Evolutionary conservation across 2,888 invertebrate genomes (phyloP), one percentile per base, ranked within the genome.

Genomic region (Eubasilissa splendida): DNA sequence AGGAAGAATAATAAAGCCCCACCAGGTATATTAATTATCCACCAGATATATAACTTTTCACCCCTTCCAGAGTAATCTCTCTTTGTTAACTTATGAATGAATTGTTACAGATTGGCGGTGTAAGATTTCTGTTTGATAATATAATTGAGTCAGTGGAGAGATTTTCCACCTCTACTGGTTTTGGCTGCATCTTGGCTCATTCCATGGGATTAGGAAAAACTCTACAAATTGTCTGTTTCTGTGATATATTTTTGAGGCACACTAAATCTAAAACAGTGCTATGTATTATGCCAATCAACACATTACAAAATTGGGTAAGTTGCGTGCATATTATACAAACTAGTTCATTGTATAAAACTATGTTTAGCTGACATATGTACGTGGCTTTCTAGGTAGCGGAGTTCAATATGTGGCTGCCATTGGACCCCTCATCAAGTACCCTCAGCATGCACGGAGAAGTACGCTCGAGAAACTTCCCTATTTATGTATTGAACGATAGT

Each of bases 131-230:
- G 77, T 99, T 96, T 87, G 99, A 99, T 88, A 99, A 99, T 87
- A 95, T 99, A 42, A 96, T 99, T 84, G 99, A 99, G 89, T 98
- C 97, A 31, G 92, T 96, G 66, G 95, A 95, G 82, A 92, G 97
- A 84, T 99, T 95, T 88, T 95, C 96, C 78, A 95, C 93, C 14
- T 96, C 96, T 0, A 92, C 94, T 3, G 99, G 99, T 11, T 98
- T 99, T 88, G 99, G 99, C 12, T 99, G 99, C 87, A 99, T 99
- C 85, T 90, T 99, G 76, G 99, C 99, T 0, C 99, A 99, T 90
- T 98, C 98, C 66, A 99, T 99, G 99, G 99, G 99, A 1, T 92
- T 99, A 52, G 99, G 99, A n/a, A 99, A 99, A 90, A 99, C 99
- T 0, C 91, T 99, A 80, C 97, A 96, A 90, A 96, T 99, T 79